phyloP scores from a whole-genome alignment of 2,797 vertebrate species.

The Sebastes cheni region DNA sequence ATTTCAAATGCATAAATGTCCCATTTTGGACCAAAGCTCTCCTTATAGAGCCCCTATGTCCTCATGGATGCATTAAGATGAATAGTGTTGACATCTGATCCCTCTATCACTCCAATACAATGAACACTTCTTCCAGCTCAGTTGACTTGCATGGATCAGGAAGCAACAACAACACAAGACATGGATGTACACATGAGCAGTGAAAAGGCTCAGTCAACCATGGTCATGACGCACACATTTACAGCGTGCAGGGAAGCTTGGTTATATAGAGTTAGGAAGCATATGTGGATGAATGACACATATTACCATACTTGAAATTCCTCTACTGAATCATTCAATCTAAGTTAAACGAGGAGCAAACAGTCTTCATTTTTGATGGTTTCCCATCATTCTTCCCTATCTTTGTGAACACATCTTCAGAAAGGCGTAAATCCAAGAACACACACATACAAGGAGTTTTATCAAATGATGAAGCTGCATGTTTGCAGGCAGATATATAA shows the following conservation, averaged over 20 bases:
- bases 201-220: constrained; percentile 25
- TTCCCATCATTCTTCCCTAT: background rate
- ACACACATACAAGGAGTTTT: background rate
- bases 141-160: constrained; percentile 21
- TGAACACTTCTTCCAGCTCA: constrained; percentile 14
- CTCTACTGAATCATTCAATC: background rate
- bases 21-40: background rate
- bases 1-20: background rate
- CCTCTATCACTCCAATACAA: background rate
- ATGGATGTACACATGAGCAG: constrained; percentile 1
- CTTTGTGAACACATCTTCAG: background rate
- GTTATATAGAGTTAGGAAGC: constrained; percentile 6
- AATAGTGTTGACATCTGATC: background rate
- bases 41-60: background rate
- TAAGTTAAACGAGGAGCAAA: background rate
- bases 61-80: constrained; percentile 6
- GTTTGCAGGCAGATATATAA: background rate
- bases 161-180: constrained; percentile 1
- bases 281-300: background rate
- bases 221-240: background rate
- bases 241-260: background rate
- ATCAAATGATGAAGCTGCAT: background rate
- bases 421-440: background rate
- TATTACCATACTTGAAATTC: background rate
- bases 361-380: background rate